Evolutionary conservation across 1,140 invertebrate genomes (phyloP).

Genomic region (Formica exsecta): DNA sequence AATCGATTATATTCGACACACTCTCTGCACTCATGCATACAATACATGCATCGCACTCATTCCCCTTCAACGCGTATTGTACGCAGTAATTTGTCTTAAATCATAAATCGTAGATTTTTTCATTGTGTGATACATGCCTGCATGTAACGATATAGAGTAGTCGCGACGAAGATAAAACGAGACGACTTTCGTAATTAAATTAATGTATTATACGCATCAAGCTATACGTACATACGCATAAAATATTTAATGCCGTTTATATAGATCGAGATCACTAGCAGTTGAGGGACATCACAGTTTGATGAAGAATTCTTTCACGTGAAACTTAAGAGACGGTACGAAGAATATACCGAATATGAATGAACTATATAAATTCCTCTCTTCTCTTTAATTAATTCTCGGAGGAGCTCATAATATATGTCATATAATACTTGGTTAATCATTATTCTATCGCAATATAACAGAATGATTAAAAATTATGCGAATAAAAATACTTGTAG

Average conservation of each 20-base stretch:
- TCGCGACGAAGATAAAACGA: conserved; percentile 41
- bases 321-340: conserved; percentile 1
- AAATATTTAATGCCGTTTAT: conserved; percentile 44
- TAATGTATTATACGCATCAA: conserved; percentile 34
- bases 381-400: neutral
- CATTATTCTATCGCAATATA: neutral
- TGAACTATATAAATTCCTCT: too few species aligned
- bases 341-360: neutral
- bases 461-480: too few species aligned
- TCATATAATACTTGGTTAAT: neutral
- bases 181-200: conserved; percentile 33
- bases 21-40: neutral
- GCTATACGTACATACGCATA: conserved; percentile 20
- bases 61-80: neutral
- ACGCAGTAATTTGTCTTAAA: conserved; percentile 42
- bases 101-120: conserved; percentile 12
- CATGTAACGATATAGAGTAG: conserved; percentile 60
- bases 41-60: conserved; percentile 21
- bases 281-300: conserved; percentile 43
- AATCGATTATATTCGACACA: conserved; percentile 2
- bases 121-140: conserved; percentile 66
- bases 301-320: conserved; percentile 21
- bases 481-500: too few species aligned
- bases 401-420: neutral
- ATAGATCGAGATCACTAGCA: conserved; percentile 52